Conservation (phyloP, 2,797 vertebrate genomes). For the Ctenochaetus hawaiiensis region DNA sequence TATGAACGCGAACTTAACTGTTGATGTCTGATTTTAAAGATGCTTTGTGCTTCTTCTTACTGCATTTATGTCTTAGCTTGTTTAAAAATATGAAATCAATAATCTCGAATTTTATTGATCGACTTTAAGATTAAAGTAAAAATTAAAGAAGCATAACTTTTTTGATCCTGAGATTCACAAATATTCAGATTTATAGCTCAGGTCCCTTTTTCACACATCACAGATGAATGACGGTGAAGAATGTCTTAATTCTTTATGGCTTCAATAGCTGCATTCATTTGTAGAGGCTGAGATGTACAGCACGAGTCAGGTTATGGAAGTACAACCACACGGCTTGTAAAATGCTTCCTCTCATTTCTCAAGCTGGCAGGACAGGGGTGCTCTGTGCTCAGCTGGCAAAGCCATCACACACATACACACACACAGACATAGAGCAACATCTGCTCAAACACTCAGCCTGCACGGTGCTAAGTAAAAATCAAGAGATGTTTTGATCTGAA, state of each 20-base stretch:
- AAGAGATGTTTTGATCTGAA: constrained; percentile 60
- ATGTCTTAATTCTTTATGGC: background rate
- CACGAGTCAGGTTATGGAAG: constrained; percentile 40
- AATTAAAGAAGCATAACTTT: background rate
- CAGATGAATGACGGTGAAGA: background rate
- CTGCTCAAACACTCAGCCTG: constrained; percentile 56
- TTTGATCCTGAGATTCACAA: too few relatives aligned
- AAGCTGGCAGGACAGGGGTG: constrained; percentile 52
- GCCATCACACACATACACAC: constrained; percentile 39
- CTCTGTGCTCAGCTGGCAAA: constrained; percentile 57
- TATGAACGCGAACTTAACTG: background rate
- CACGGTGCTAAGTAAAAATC: constrained; percentile 51
- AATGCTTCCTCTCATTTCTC: constrained; percentile 71
- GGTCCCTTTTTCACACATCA: background rate
- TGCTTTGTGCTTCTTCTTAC: too few relatives aligned
- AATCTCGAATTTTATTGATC: background rate
- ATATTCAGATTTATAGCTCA: background rate
- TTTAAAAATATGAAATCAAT: background rate
- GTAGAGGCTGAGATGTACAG: constrained; percentile 15
- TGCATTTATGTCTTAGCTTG: background rate
- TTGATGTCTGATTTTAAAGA: too few relatives aligned
- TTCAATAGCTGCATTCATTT: constrained; percentile 24
- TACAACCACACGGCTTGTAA: constrained; percentile 60
- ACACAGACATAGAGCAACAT: constrained; percentile 42
- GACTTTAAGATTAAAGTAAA: background rate